These are phyloP conservation scores for Leptinotarsa undecemlineata DNA, from an alignment of 1,140 invertebrate genomes.

Conservation along the genomic window DNA sequence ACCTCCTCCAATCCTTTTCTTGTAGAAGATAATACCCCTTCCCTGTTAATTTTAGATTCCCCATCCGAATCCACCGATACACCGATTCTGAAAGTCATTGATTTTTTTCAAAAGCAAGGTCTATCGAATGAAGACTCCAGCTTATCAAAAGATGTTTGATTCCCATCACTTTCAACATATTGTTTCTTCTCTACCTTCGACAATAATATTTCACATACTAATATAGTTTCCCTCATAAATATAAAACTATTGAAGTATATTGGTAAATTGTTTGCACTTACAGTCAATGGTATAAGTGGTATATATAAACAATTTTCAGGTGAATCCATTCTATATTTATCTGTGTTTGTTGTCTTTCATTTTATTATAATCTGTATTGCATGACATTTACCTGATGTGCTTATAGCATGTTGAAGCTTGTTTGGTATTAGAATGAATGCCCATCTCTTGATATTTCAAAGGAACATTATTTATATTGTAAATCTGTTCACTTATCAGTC, in stretches of 20 bases:
- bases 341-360: slow-evolving; percentile 1
- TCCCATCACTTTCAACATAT: not conserved
- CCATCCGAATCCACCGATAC: slow-evolving; percentile 31
- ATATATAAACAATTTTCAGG: slow-evolving; percentile 13
- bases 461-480: no score
- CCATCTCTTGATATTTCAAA: no score
- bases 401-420: no score
- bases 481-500: no score
- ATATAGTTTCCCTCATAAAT: slow-evolving; percentile 15
- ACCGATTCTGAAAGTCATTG: slow-evolving; percentile 48
- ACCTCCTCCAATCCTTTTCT: slow-evolving; percentile 61
- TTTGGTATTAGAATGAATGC: no score
- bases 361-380: not conserved
- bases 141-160: slow-evolving; percentile 14
- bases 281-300: not conserved
- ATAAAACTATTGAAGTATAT: not conserved
- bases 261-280: slow-evolving; percentile 12
- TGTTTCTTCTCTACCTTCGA: slow-evolving; percentile 4
- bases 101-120: slow-evolving; percentile 48
- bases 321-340: slow-evolving; percentile 18
- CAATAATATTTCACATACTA: slow-evolving; percentile 20
- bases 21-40: slow-evolving; percentile 56
- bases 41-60: slow-evolving; percentile 48
- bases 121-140: not conserved
- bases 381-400: no score